phyloP scores from a whole-genome alignment of 2,888 invertebrate genomes.

The Rotaria socialis region DNA sequence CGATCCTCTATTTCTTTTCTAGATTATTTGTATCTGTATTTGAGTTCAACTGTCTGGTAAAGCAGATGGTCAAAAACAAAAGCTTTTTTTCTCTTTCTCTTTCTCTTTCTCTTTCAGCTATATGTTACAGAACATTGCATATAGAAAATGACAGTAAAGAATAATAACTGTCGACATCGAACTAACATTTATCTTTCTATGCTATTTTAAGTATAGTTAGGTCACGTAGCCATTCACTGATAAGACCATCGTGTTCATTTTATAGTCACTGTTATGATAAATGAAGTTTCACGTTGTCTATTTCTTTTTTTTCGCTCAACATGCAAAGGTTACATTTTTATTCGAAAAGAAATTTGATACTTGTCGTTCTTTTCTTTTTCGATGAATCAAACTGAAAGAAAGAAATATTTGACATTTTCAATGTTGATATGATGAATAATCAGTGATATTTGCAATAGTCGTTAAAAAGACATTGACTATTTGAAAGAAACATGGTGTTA shows the following conservation, averaged over 20 bases:
- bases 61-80: neutral
- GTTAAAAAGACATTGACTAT: neutral
- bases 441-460: too few species aligned
- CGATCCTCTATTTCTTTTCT: too few species aligned
- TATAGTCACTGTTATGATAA: neutral
- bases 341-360: neutral
- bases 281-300: neutral
- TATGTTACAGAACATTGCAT: slow-evolving; percentile 4
- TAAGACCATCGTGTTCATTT: slow-evolving; percentile 5
- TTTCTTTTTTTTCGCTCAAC: neutral
- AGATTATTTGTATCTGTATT: neutral
- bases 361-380: neutral
- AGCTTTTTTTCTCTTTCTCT: neutral
- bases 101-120: neutral
- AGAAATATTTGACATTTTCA: neutral
- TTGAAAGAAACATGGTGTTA: neutral
- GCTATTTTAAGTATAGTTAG: neutral
- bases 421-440: neutral
- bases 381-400: neutral
- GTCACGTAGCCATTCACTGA: slow-evolving; percentile 12
- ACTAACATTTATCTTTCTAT: slow-evolving; percentile 13
- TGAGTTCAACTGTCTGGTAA: slow-evolving; percentile 22
- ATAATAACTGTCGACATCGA: slow-evolving; percentile 13
- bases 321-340: neutral
- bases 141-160: neutral